Conservation (phyloP, 2,888 invertebrate genomes). For the Sinodicranocentrus sp. region DNA sequence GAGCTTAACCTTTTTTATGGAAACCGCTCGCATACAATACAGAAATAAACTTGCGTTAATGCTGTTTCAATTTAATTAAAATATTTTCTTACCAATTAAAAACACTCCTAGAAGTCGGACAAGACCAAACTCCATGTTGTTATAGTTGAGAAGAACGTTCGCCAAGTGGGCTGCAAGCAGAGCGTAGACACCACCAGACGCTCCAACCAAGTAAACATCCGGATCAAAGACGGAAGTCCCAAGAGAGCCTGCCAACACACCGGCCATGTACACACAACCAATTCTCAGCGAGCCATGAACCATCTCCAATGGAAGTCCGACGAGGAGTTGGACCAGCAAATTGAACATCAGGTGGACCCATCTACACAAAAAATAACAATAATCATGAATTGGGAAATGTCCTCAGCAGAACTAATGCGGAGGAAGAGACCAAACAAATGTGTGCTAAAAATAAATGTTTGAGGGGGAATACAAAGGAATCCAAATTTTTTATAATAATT, state of each 20-base stretch:
- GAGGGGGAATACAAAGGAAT: neutral
- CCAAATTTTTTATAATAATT: too few species aligned
- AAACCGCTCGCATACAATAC: too few species aligned
- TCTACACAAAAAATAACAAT: conserved; percentile 78
- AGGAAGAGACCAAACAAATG: neutral
- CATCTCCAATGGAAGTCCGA: conserved; percentile 96
- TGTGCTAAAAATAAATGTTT: neutral
- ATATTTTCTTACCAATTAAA: conserved; percentile 93
- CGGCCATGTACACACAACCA: conserved; percentile 93
- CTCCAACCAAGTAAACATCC: conserved; percentile 94
- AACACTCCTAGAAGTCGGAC: conserved; percentile 93
- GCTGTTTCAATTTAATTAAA: too few species aligned
- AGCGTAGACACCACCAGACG: conserved; percentile 98
- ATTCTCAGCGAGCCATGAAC: conserved; percentile 92
- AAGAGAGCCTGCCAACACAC: conserved; percentile 89
- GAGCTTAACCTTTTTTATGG: too few species aligned
- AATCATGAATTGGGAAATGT: neutral
- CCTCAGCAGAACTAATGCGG: too few species aligned
- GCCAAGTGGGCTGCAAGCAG: conserved; percentile 96
- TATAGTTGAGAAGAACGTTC: conserved; percentile 96
- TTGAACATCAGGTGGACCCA: conserved; percentile 98
- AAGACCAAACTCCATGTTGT: conserved; percentile 96
- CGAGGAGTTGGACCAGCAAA: conserved; percentile 93
- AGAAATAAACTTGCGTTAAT: too few species aligned
- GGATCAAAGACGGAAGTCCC: conserved; percentile 96